Conservation (phyloP, 2,797 vertebrate species). For the Amblyopsis hoosieri region DNA sequence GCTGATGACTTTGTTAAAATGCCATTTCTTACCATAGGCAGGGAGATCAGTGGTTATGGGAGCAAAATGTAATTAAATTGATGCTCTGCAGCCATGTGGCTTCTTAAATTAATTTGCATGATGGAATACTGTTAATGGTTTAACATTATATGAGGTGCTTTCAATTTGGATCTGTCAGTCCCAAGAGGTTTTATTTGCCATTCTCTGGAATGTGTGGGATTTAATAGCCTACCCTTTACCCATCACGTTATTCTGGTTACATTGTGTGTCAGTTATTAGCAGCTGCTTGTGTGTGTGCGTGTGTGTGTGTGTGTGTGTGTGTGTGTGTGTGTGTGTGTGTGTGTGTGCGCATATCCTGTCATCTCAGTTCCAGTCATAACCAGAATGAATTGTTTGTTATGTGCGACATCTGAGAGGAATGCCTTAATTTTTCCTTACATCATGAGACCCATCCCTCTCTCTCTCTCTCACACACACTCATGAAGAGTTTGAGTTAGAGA, state of each 20-base stretch:
- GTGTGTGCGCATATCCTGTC: not conserved
- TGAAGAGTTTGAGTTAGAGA: too few species aligned
- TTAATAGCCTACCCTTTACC: slow-evolving; percentile 35
- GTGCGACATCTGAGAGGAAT: not conserved
- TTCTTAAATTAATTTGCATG: slow-evolving; percentile 56
- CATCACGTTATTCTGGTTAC: slow-evolving; percentile 26
- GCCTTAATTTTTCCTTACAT: not conserved
- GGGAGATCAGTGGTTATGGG: slow-evolving; percentile 55
- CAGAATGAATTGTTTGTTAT: not conserved
- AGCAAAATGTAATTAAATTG: slow-evolving; percentile 62
- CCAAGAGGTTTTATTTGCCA: slow-evolving; percentile 47
- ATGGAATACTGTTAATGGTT: slow-evolving; percentile 64
- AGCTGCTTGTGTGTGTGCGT: too few species aligned
- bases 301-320: too few species aligned
- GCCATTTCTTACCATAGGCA: slow-evolving; percentile 56
- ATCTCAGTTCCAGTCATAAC: slow-evolving; percentile 7
- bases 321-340: too few species aligned
- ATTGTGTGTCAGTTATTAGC: too few species aligned
- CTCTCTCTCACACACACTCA: not conserved
- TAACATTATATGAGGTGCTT: slow-evolving; percentile 58
- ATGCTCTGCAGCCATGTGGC: slow-evolving; percentile 48
- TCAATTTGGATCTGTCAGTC: slow-evolving; percentile 51
- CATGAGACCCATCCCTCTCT: not conserved
- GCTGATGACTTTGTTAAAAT: slow-evolving; percentile 46
- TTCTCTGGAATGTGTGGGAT: slow-evolving; percentile 43